Evolutionary conservation across 2,113 vertebrate genomes (phyloP), one percentile per base, ranked within the genome.

Genomic region (Engystomops pustulosus): DNA sequence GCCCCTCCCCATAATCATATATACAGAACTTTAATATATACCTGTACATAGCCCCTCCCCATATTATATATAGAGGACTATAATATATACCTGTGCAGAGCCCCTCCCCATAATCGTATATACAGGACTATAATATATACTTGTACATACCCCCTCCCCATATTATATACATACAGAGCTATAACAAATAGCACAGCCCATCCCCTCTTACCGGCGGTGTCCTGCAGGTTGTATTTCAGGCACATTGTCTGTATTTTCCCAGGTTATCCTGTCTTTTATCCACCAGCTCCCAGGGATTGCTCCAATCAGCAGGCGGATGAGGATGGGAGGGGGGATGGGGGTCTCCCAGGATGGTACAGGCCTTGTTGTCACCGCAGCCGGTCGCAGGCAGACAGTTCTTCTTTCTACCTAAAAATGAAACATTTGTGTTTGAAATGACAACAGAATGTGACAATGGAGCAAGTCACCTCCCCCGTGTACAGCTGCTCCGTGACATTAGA

Each of bases 371-470:
- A 14, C 76, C 1, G 53, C 34, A 65, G 55, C 76, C n/a, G 55
- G 78, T 45, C 38, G 15, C 60, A 30, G 79, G 79, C 62, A 36
- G 60, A 34, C 27, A 10, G 3, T 4, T 15, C 17, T 10, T 51
- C 41, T 80, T 20, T 80, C 15, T 36, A 32, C n/a, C 58, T 49
- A 49, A 5, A 80, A 80, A 45, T 47, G 79, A 49, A 80, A 80
- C 79, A 80, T 32, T 80, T 49, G 25, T 80, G 79, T 80, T 80
- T 80, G 79, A 11, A 49, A 62, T 80, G 38, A 80, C 78, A 80
- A 79, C 77, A n/a, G 76, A 76, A 47, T 51, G 27, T n/a, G 51
- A 30, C 34, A 51, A n/a, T 4, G 2, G 53, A 58, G n/a, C n/a
- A 9, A 58, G 20, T 23, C n/a, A 7, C 23, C 6, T 17, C 47